Evolutionary conservation across 2,113 vertebrate species (phyloP).

Genomic region (Trichomycterus rosablanca): DNA sequence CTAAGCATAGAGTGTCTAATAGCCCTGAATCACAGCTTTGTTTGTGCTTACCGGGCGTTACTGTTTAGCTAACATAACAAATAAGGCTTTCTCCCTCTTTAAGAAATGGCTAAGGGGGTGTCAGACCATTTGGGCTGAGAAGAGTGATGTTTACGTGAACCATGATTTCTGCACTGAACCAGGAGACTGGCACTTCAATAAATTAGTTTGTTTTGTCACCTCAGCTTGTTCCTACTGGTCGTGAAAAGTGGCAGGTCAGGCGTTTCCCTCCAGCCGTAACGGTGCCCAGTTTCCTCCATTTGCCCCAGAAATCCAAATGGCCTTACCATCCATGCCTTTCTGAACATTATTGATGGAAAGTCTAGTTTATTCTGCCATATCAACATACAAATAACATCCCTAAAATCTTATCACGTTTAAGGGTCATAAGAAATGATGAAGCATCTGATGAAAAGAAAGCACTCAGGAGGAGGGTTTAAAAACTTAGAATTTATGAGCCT

Average conservation of each 20-base stretch:
- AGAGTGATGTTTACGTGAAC: constrained; percentile 17
- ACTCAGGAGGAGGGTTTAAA: constrained; percentile 7
- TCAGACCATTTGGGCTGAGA: constrained; percentile 33
- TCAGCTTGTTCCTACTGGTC: constrained; percentile 17
- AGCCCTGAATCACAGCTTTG: neutral
- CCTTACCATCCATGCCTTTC: neutral
- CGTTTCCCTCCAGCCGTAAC: neutral
- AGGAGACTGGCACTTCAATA: constrained; percentile 3
- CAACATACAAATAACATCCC: constrained; percentile 2
- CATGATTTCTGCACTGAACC: constrained; percentile 4
- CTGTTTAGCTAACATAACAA: constrained; percentile 25
- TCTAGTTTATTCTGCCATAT: neutral
- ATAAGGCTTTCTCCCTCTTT: constrained; percentile 21
- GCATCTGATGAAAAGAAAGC: constrained; percentile 14
- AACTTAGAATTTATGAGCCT: constrained; percentile 33
- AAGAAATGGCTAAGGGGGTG: constrained; percentile 18
- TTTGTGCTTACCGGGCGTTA: constrained; percentile 18
- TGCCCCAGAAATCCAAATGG: constrained; percentile 1
- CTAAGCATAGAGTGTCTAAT: neutral
- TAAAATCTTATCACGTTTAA: no score
- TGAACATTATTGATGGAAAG: neutral
- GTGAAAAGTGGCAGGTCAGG: constrained; percentile 33
- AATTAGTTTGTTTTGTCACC: constrained; percentile 41
- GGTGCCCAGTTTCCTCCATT: constrained; percentile 6
- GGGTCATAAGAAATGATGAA: neutral